Conservation (phyloP, 1,140 invertebrate species). For the Macrosteles quadrilineatus region DNA sequence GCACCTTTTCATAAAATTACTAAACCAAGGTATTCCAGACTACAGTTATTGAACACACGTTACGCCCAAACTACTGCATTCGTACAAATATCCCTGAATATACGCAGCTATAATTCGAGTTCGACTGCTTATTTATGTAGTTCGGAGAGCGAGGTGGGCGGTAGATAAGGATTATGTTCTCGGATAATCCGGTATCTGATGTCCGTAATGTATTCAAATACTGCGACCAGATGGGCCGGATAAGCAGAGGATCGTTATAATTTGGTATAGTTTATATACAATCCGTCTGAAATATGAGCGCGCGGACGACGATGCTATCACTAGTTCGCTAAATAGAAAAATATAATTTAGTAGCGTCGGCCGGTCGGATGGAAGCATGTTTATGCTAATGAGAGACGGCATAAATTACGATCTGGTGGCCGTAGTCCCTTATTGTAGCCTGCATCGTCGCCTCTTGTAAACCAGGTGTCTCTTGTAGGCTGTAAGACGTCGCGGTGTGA, state of each 20-base stretch:
- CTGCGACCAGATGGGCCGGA: neutral
- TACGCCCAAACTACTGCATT: too few species aligned
- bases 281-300: neutral
- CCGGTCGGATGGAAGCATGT: slow-evolving; percentile 6
- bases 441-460: too few species aligned
- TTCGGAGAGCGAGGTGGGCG: neutral
- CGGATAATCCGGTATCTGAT: slow-evolving; percentile 8
- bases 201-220: slow-evolving; percentile 9
- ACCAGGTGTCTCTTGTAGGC: too few species aligned
- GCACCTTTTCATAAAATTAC: too few species aligned
- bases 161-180: neutral
- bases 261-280: slow-evolving; percentile 15
- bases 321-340: slow-evolving; percentile 13
- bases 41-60: too few species aligned
- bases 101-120: too few species aligned
- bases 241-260: neutral
- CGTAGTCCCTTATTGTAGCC: neutral
- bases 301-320: neutral
- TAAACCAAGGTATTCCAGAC: too few species aligned
- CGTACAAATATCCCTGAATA: too few species aligned
- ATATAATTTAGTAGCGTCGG: slow-evolving; percentile 4
- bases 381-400: neutral
- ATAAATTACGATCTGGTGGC: slow-evolving; percentile 7
- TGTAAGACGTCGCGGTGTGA: too few species aligned
- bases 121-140: too few species aligned